Percentiles rank a stretch among this genome's conserved stretches.
Conservation (phyloP, 2,113 vertebrate genomes). For the Perccottus glenii region DNA sequence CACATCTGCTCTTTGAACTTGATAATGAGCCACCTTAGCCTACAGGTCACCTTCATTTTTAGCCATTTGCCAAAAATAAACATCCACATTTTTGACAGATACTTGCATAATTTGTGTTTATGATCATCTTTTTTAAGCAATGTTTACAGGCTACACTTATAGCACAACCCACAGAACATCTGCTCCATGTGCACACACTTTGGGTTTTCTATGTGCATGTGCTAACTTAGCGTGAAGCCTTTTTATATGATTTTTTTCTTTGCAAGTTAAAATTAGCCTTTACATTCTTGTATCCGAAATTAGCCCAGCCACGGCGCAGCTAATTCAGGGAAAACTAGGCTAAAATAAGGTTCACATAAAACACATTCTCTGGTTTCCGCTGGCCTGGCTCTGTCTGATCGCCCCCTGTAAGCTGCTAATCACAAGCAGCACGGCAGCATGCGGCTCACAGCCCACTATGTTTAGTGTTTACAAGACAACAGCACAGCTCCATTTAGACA, state of each 20-base stretch:
- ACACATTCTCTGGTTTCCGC: conserved; percentile 66
- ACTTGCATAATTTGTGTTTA: conserved; percentile 45
- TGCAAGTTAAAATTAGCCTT: conserved; percentile 66
- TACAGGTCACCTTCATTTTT: conserved; percentile 5
- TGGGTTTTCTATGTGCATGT: conserved; percentile 35
- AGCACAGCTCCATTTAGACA: conserved; percentile 46
- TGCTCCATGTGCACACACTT: conserved; percentile 7
- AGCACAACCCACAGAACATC: conserved; percentile 44
- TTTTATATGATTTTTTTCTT: conserved; percentile 67
- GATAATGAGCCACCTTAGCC: conserved; percentile 67
- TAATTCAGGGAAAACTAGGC: conserved; percentile 60
- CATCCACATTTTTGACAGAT: conserved; percentile 25
- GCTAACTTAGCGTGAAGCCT: conserved; percentile 40
- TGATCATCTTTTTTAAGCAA: conserved; percentile 37
- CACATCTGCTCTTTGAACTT: conserved; percentile 60
- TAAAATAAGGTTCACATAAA: conserved; percentile 68
- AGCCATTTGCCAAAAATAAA: conserved; percentile 35
- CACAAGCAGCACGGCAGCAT: conserved; percentile 56
- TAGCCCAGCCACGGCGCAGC: conserved; percentile 43
- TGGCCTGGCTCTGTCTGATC: conserved; percentile 64
- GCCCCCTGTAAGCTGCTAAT: conserved; percentile 67
- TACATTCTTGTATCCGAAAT: conserved; percentile 56
- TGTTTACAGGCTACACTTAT: conserved; percentile 48
- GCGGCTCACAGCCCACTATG: conserved; percentile 62
- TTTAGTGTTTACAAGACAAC: conserved; percentile 74